Conservation (phyloP, 1,140 invertebrate species). For the Episyrphus balteatus region DNA sequence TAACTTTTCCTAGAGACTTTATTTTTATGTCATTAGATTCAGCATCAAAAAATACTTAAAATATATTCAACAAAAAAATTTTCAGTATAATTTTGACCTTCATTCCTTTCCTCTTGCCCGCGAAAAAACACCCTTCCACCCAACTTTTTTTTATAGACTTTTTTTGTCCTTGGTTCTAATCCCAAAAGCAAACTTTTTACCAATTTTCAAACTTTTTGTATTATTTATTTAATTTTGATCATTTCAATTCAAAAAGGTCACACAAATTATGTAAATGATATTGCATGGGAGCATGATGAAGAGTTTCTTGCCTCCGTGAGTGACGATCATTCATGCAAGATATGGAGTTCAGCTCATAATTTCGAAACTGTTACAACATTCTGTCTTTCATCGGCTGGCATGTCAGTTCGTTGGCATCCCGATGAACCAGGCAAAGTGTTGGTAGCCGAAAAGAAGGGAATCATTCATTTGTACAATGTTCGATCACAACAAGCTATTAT, state of each 20-base stretch:
- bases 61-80: too few species aligned
- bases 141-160: too few species aligned
- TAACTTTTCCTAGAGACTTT: too few species aligned
- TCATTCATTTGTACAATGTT: conserved; percentile 62
- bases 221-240: background rate
- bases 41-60: too few species aligned
- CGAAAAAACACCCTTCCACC: too few species aligned
- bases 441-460: conserved; percentile 62
- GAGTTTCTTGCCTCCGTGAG: conserved; percentile 58
- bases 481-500: conserved; percentile 55
- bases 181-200: too few species aligned
- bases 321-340: conserved; percentile 61
- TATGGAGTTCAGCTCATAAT: conserved; percentile 50
- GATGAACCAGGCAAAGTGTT: conserved; percentile 62
- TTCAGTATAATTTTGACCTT: too few species aligned
- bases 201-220: too few species aligned
- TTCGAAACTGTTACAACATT: conserved; percentile 46
- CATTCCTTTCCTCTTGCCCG: too few species aligned
- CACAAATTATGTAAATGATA: conserved; percentile 56
- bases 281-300: conserved; percentile 58
- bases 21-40: too few species aligned
- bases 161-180: too few species aligned
- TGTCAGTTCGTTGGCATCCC: conserved; percentile 57
- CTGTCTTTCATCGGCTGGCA: conserved; percentile 54
- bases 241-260: conserved; percentile 40